These are phyloP conservation scores for Catalaphyllia jardinei DNA, from an alignment of 64 coral and sea anemone species.

Conservation along the genomic window DNA sequence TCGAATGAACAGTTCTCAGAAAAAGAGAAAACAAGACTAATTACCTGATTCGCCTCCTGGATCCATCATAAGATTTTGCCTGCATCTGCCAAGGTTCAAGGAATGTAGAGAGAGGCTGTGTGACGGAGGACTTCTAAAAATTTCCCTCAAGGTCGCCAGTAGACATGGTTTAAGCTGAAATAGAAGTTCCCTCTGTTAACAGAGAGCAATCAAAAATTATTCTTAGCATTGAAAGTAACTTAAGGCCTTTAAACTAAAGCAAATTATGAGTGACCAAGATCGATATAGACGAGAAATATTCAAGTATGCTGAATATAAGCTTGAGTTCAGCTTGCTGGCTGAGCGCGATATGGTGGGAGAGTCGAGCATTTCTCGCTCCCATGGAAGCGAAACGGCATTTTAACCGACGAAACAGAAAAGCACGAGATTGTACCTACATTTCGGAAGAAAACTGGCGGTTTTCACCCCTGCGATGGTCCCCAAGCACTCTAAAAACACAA, in stretches of 20 bases:
- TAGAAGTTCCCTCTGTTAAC: neutral
- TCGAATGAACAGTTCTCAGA: neutral
- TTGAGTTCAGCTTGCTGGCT: neutral
- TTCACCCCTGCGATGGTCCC: neutral
- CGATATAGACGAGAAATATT: constrained; percentile 23
- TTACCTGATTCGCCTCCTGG: constrained; percentile 19
- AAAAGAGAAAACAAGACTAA: neutral
- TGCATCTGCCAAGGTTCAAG: constrained; percentile 34
- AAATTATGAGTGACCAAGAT: neutral
- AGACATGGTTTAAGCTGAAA: constrained; percentile 41
- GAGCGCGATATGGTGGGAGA: neutral
- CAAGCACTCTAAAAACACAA: constrained; percentile 11
- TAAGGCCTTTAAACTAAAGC: neutral
- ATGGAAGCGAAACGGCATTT: neutral
- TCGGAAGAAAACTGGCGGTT: constrained; percentile 6
- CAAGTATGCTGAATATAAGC: constrained; percentile 46
- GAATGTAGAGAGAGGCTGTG: constrained; percentile 5
- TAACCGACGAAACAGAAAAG: neutral
- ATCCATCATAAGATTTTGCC: constrained; percentile 6
- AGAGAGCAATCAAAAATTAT: neutral
- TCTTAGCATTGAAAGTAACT: constrained; percentile 4
- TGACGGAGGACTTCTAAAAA: constrained; percentile 16
- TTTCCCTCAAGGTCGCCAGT: constrained; percentile 1
- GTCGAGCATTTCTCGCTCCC: neutral
- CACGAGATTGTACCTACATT: neutral